phyloP scores from a whole-genome alignment of 2,888 invertebrate species.

The Epirrita christyi region DNA sequence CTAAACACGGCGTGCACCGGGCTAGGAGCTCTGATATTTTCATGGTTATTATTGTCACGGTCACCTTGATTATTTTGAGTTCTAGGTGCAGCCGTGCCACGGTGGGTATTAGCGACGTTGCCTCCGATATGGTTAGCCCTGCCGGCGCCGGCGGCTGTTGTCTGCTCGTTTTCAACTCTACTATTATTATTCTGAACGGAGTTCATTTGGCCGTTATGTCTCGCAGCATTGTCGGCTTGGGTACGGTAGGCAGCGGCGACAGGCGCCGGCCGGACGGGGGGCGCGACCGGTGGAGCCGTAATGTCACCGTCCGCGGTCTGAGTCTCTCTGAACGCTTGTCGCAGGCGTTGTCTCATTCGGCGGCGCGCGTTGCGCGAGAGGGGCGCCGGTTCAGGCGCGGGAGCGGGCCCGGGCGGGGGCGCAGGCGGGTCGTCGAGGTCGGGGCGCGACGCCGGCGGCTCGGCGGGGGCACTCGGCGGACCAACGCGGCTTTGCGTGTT shows the following conservation, averaged over 20 bases:
- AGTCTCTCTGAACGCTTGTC: constrained; percentile 57
- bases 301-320: constrained; percentile 23
- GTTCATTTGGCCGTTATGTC: constrained; percentile 8
- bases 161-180: constrained; percentile 14
- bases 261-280: background rate
- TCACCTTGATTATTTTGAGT: constrained; percentile 8
- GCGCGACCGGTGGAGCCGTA: background rate
- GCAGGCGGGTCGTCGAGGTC: constrained; percentile 11
- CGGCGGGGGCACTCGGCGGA: constrained; percentile 29
- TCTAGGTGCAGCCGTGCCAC: constrained; percentile 2
- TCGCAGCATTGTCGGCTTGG: background rate
- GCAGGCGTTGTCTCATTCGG: constrained; percentile 66
- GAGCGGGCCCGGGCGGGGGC: constrained; percentile 15
- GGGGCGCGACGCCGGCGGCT: constrained; percentile 15
- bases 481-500: constrained; percentile 34
- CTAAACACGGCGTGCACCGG: background rate
- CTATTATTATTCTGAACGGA: constrained; percentile 11
- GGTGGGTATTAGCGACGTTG: background rate
- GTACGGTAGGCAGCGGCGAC: background rate
- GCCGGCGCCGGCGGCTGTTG: background rate
- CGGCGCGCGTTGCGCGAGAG: constrained; percentile 69
- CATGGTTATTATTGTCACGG: constrained; percentile 17
- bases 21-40: constrained; percentile 3
- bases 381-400: background rate
- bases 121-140: background rate